Percentiles rank a stretch among this genome's conserved stretches.
Conservation (phyloP, 2,888 invertebrate species). For the Sarcophaga caerulescens region DNA sequence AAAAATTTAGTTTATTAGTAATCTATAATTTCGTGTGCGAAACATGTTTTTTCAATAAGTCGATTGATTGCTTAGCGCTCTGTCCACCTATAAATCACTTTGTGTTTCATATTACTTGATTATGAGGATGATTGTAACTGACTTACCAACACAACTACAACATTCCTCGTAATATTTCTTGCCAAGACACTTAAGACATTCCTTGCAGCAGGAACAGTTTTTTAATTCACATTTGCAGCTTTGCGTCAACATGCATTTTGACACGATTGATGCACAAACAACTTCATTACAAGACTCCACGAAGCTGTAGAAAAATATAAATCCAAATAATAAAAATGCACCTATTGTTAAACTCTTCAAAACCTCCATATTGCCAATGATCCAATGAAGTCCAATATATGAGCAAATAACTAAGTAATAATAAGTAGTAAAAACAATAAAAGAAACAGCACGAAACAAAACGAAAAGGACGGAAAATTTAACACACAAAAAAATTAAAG, state of each 20-base stretch:
- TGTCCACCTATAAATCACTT: background rate
- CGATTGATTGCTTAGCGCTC: conserved; percentile 13
- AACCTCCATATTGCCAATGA: conserved; percentile 72
- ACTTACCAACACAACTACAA: conserved; percentile 98
- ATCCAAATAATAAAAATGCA: conserved; percentile 74
- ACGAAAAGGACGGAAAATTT: conserved; percentile 62
- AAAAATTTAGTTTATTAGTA: too few relatives aligned
- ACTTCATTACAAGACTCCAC: conserved; percentile 91
- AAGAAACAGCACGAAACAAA: conserved; percentile 49
- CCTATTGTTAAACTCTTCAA: conserved; percentile 74
- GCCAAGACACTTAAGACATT: conserved; percentile 94
- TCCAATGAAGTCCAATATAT: conserved; percentile 2
- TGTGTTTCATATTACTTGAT: background rate
- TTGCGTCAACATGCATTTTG: conserved; percentile 97
- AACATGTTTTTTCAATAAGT: background rate
- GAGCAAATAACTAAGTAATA: conserved; percentile 44
- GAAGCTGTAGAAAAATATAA: conserved; percentile 74
- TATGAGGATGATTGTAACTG: background rate
- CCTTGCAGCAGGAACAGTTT: conserved; percentile 96
- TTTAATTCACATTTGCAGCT: conserved; percentile 97
- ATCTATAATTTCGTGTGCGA: too few relatives aligned
- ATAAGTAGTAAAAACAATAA: conserved; percentile 42
- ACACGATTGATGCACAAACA: conserved; percentile 96
- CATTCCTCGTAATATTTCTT: conserved; percentile 93
- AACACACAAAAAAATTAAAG: conserved; percentile 28